Percentiles rank a stretch among this genome's conserved stretches.
phyloP scores from a whole-genome alignment of 2,888 invertebrate genomes.

The Ecdyonurus torrentis region DNA sequence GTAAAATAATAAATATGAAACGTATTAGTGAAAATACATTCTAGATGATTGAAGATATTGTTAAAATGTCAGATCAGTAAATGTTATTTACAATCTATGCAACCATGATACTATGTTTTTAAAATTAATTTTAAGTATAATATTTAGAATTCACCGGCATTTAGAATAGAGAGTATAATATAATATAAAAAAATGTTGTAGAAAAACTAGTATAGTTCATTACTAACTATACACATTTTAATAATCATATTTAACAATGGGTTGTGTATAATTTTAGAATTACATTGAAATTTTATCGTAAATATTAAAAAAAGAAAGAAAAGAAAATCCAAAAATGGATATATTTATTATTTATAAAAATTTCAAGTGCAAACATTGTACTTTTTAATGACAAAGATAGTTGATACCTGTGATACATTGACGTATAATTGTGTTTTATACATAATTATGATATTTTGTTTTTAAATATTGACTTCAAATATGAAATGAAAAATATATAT shows the following conservation, averaged over 20 bases:
- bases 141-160: too few relatives aligned
- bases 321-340: background rate
- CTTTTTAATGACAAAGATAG: too few relatives aligned
- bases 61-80: background rate
- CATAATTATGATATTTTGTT: background rate
- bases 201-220: too few relatives aligned
- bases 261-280: background rate
- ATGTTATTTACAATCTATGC: background rate
- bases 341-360: background rate
- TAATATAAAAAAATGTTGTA: too few relatives aligned
- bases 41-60: background rate
- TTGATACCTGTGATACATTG: background rate
- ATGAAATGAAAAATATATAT: background rate
- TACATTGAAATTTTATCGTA: background rate
- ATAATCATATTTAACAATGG: too few relatives aligned
- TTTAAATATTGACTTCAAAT: background rate
- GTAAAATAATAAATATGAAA: conserved; percentile 21
- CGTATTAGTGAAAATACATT: background rate
- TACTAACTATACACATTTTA: too few relatives aligned
- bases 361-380: too few relatives aligned
- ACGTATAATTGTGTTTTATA: background rate
- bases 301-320: background rate
- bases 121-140: too few relatives aligned
- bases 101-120: too few relatives aligned
- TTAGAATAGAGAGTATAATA: too few relatives aligned